phyloP scores from a whole-genome alignment of 2,113 vertebrate genomes.

The Nestor notabilis region DNA sequence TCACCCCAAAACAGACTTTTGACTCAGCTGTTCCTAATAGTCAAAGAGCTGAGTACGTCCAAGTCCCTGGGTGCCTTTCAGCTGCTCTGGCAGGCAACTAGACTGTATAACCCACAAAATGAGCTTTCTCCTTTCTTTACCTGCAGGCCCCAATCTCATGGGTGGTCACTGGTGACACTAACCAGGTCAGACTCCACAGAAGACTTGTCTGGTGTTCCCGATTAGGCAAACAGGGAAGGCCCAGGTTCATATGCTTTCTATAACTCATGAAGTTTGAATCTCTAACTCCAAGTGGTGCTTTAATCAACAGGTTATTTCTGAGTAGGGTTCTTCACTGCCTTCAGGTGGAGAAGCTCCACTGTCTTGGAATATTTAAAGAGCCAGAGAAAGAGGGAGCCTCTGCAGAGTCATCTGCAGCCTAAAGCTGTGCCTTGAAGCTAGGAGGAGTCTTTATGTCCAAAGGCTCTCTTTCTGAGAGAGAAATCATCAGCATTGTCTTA shows the following conservation, averaged over 20 bases:
- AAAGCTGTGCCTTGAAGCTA: background rate
- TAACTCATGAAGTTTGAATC: background rate
- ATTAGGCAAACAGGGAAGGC: background rate
- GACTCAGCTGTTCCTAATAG: background rate
- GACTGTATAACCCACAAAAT: accelerated
- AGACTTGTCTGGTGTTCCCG: background rate
- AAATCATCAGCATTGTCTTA: background rate
- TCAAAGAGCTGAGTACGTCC: background rate
- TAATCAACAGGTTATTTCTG: background rate
- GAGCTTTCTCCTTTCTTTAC: background rate
- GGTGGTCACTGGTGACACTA: background rate
- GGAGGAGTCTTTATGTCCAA: background rate
- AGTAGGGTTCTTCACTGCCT: background rate
- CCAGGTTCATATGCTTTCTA: background rate
- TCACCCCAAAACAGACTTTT: background rate
- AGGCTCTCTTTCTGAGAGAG: background rate
- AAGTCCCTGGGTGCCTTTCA: background rate
- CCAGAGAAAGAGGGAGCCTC: background rate
- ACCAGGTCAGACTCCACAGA: background rate
- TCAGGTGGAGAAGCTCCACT: background rate
- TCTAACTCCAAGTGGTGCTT: background rate
- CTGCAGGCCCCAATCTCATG: background rate
- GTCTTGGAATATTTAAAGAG: background rate
- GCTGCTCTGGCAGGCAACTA: background rate
- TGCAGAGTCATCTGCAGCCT: background rate